Evolutionary conservation across 2,797 vertebrate species (phyloP), one percentile per base, ranked within the genome.

Genomic region (Spinibarbus caldwelli): DNA sequence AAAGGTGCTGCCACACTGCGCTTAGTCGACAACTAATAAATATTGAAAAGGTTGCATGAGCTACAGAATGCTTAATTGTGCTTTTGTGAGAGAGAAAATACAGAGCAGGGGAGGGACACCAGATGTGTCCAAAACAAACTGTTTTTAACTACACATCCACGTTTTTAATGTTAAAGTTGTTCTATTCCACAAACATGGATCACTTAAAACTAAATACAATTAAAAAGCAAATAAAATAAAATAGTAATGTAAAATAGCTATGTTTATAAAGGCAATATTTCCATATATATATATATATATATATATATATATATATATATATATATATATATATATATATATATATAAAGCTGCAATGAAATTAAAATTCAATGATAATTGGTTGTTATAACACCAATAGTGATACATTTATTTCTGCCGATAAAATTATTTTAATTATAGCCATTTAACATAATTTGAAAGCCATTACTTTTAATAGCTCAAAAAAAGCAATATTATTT

Each of bases 21-120:
- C 86, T 90, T 91, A 88, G 91, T 89, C 85, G 76, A 88, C 86
- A 84, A 41, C 49, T 72, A 90, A 93, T 90, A 87, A 90, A 91
- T 92, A 91, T 91, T 86, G 79, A 90, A 90, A 90, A 17, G 17
- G 73, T 89, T 90, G 86, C 87, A 89, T 89, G 41, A 49, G 88
- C 82, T 90, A 88, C 83, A 82, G 77, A 84, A 91, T 87, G 78
- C 87, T 87, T 91, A 93, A 92, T 90, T 90, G 78, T 23, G 14
- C 62, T 76, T 6, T 38, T 86, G 79, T 80, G 88, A 85, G 90
- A 29, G 91, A 91, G 85, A 89, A 90, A 92, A 91, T 91, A 88
- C 14, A 91, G 89, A 85, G 88, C 89, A 92, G 91, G 93, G 86
- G 84, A 85, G 79, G 75, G 43, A 78, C 68, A 80, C 75, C 88